These are phyloP conservation scores for Lutjanus campechanus DNA, from an alignment of 2,797 vertebrate species.

Conservation along the genomic window DNA sequence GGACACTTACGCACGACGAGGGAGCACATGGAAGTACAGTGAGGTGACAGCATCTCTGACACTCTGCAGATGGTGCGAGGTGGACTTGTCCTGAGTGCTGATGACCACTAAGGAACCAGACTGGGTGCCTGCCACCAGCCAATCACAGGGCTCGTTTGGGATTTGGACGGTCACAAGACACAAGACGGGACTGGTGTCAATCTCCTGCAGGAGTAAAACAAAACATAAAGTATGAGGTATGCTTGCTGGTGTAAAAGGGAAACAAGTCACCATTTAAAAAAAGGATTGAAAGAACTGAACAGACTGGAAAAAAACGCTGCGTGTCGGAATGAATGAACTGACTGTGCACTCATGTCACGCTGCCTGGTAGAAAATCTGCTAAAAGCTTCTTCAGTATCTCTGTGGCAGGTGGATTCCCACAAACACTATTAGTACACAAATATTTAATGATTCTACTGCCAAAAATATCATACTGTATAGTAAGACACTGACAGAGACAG, in stretches of 20 bases:
- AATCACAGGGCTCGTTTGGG: slow-evolving; percentile 86
- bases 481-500: too few species aligned
- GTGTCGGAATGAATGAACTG: too few species aligned
- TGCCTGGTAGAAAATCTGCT: too few species aligned
- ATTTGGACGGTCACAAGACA: slow-evolving; percentile 89
- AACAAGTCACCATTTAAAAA: neutral
- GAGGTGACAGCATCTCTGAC: slow-evolving; percentile 93
- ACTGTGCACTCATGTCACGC: too few species aligned
- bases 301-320: neutral
- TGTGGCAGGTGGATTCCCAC: neutral
- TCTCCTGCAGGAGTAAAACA: slow-evolving; percentile 77
- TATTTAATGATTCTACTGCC: neutral
- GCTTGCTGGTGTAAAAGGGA: too few species aligned
- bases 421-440: neutral
- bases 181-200: slow-evolving; percentile 91
- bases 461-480: too few species aligned
- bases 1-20: slow-evolving; percentile 86
- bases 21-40: slow-evolving; percentile 88
- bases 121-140: slow-evolving; percentile 94
- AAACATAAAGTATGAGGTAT: rapidly evolving
- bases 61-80: slow-evolving; percentile 88
- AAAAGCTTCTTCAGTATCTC: too few species aligned
- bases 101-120: slow-evolving; percentile 90
- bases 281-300: too few species aligned
- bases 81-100: slow-evolving; percentile 79